Conservation (phyloP, 2,797 vertebrate species). For the Sardinella longiceps region DNA sequence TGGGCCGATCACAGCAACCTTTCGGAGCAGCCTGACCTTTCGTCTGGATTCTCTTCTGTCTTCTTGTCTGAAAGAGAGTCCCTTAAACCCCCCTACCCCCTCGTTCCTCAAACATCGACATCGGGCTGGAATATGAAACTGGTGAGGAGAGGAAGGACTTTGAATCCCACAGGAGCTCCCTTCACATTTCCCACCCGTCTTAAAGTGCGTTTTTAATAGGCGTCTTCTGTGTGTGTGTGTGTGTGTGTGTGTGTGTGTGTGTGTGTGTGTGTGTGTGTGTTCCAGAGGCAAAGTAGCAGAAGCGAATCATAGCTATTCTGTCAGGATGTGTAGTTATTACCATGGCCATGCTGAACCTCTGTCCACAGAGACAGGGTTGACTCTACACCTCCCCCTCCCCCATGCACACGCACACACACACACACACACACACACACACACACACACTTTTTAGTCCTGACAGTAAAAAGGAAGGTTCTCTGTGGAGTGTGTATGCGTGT, state of each 20-base stretch:
- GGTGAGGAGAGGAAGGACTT: background rate
- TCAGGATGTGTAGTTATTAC: background rate
- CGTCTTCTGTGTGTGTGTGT: background rate
- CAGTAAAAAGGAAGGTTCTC: background rate
- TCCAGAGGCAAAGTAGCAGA: background rate
- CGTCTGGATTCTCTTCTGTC: background rate
- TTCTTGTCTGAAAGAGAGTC: background rate
- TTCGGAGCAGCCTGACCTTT: slow-evolving; percentile 8
- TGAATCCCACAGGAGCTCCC: background rate
- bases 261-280: slow-evolving; percentile 7
- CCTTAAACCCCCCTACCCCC: background rate
- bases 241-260: background rate
- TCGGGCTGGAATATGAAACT: background rate
- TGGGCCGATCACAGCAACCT: slow-evolving; percentile 6
- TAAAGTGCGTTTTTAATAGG: slow-evolving; percentile 10
- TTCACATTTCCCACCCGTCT: background rate
- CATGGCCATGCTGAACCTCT: background rate
- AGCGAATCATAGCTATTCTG: background rate
- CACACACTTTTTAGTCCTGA: background rate
- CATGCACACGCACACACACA: background rate
- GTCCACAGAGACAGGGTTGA: too few species aligned
- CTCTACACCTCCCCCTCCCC: too few species aligned
- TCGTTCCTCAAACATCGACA: background rate
- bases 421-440: slow-evolving; percentile 10
- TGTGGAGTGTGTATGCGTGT: background rate